Evolutionary conservation across 2,888 invertebrate genomes (phyloP), one percentile per base, ranked within the genome.

Genomic region (Serrognathus titanus): DNA sequence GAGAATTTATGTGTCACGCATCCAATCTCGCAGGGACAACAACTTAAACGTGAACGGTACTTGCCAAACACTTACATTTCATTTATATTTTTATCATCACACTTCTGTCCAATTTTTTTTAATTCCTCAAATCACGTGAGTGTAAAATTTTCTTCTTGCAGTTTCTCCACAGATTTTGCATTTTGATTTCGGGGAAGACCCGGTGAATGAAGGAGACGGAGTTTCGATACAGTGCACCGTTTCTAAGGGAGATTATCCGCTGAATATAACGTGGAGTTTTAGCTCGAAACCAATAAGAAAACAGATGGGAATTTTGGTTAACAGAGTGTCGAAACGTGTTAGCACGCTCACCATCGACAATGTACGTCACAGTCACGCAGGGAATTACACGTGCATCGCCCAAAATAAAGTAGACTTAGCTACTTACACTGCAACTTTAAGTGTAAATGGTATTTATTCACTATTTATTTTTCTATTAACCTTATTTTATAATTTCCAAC

Each of bases 151-250:
- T 37, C 85, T 63, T 90, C 89, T 63, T 62, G 38, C 57, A 87
- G 88, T 88, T 73, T 77, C 84, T 65, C 88, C 89, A 60, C 87
- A 87, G 81, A 86, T 89, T 67, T 82, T 84, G 69, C 85, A 86
- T 43, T 87, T 89, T 71, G 83, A 83, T 70, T 88, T 89, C 67
- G 88, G 88, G 59, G 88, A 89, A 52, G 87, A 88, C 43, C 75
- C 81, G 56, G 85, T 89, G 48, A 88, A 89, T 69, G 88, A 88
- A 57, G 90, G 90, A 7, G 89, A 90, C 58, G 83, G 86, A 63
- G 86, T 88, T 24, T 88, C 89, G 57, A 82, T 88, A 16, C 84
- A 84, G 53, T 89, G 89, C 71, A 82, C 86, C 57, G 84, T 86
- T 56, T 81, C 82, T 50, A 88, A 89, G 75, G 89, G 88, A 50